Conservation (phyloP, 2,797 vertebrate genomes). For the Hyperoplus immaculatus region DNA sequence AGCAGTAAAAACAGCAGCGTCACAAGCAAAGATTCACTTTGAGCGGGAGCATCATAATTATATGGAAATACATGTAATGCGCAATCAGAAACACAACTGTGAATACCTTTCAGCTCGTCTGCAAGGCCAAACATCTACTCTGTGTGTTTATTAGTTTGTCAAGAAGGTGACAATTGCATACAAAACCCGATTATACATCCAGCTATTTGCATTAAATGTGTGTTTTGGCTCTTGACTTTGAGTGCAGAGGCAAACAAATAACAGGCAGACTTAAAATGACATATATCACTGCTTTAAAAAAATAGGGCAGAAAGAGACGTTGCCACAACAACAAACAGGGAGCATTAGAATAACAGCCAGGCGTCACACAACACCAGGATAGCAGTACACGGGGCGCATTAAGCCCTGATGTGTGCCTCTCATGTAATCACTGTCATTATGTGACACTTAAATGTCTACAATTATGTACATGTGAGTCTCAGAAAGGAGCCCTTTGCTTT, state of each 20-base stretch:
- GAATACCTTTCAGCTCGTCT: slow-evolving; percentile 3
- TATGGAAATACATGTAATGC: not conserved
- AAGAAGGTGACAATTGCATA: not conserved
- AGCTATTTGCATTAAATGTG: not conserved
- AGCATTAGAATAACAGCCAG: not conserved
- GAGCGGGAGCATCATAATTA: not conserved
- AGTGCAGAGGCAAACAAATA: not conserved
- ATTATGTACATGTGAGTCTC: slow-evolving; percentile 16
- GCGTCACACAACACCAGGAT: not conserved
- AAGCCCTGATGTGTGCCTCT: slow-evolving; percentile 15
- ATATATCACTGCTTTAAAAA: not conserved
- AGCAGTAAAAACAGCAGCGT: not conserved
- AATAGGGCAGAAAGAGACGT: slow-evolving; percentile 16
- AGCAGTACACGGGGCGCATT: not conserved
- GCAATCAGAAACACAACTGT: slow-evolving; percentile 1
- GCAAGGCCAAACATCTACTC: not conserved
- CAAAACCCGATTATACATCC: slow-evolving; percentile 24
- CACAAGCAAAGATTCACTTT: not conserved
- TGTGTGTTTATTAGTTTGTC: slow-evolving; percentile 20
- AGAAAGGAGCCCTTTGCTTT: not conserved
- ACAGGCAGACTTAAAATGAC: not conserved
- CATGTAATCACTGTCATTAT: slow-evolving; percentile 39
- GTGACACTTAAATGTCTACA: slow-evolving; percentile 20
- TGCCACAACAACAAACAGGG: slow-evolving; percentile 10
- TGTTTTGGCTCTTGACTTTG: not conserved